Evolutionary conservation across 2,113 vertebrate genomes (phyloP), one percentile per base, ranked within the genome.

Genomic region (Pedetes capensis): DNA sequence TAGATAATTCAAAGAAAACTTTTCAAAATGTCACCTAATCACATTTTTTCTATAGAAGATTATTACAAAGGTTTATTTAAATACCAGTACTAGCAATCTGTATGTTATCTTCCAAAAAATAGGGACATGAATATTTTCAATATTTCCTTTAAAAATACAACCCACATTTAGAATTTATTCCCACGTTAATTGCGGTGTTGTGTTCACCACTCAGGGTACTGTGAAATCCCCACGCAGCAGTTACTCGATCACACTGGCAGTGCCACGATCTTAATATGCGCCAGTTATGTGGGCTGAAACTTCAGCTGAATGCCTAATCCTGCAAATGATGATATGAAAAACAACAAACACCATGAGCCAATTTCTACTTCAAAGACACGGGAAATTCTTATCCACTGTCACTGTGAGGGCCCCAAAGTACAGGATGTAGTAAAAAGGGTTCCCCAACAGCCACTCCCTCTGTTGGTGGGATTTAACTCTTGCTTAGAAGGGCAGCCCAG

Each of bases 301-400:
- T 64, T 89, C n/a, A 64, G 25, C 5, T 69, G 32, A 88, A 69
- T n/a, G 44, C 8, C 49, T 18, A 78, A 20, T 53, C 88, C 13
- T 89, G 87, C 93, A 97, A 97, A 83, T 23, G 69, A 23, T 82
- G 89, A 49, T 91, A 89, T 72, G 83, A 95, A 97, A 53, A 96
- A n/a, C 83, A 83, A 89, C 57, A 82, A 94, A 25, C 86, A 34
- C 3, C 92, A 90, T 5, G 68, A 63, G 29, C 64, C 44, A 39
- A 44, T 69, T 68, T 61, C 63, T 87, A 37, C 66, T 63, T 68
- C 2, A 74, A 68, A 76, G 55, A 44, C 4, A 42, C 5, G 16
- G 27, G 4, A 23, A 47, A 42, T 76, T 66, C 55, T 72, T 66
- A 42, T 49, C 66, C 59, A 68, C 16, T 79, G 25, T 20, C 10